A percentile compares a stretch with the other conserved stretches of the same genome.
phyloP scores from a whole-genome alignment of 2,888 invertebrate species.

The Dascillus cervinus region DNA sequence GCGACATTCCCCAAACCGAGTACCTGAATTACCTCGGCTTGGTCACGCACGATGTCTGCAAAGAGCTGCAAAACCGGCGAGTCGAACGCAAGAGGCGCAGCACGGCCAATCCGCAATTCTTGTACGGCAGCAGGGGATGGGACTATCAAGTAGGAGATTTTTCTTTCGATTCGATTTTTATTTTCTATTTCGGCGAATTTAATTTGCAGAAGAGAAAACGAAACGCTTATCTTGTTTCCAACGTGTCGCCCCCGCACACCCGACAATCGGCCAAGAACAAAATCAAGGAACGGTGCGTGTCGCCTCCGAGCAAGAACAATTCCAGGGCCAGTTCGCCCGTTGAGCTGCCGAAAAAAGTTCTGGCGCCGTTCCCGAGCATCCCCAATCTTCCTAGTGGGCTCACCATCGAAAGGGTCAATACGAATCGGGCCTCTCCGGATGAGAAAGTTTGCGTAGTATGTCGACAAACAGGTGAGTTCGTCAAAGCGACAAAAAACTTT shows the following conservation, averaged over 20 bases:
- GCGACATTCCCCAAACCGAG: slow-evolving; percentile 37
- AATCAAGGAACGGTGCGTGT: slow-evolving; percentile 26
- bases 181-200: neutral
- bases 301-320: slow-evolving; percentile 21
- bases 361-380: slow-evolving; percentile 34
- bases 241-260: slow-evolving; percentile 45
- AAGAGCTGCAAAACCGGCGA: slow-evolving; percentile 46
- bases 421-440: slow-evolving; percentile 35
- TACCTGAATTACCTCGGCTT: slow-evolving; percentile 44
- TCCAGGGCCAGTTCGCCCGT: slow-evolving; percentile 16
- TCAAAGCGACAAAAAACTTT: neutral
- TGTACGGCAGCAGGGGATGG: slow-evolving; percentile 44
- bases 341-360: slow-evolving; percentile 19
- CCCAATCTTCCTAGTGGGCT: slow-evolving; percentile 47
- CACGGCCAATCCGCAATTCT: slow-evolving; percentile 49
- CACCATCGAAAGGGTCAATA: slow-evolving; percentile 47
- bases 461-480: slow-evolving; percentile 42
- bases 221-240: slow-evolving; percentile 42
- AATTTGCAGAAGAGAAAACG: slow-evolving; percentile 44
- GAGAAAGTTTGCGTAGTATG: slow-evolving; percentile 43
- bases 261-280: slow-evolving; percentile 40
- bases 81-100: slow-evolving; percentile 48
- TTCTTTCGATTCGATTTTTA: neutral
- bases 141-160: slow-evolving; percentile 22
- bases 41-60: slow-evolving; percentile 42